Conservation (phyloP, 2,888 invertebrate species). For the Platypus cylindrus region DNA sequence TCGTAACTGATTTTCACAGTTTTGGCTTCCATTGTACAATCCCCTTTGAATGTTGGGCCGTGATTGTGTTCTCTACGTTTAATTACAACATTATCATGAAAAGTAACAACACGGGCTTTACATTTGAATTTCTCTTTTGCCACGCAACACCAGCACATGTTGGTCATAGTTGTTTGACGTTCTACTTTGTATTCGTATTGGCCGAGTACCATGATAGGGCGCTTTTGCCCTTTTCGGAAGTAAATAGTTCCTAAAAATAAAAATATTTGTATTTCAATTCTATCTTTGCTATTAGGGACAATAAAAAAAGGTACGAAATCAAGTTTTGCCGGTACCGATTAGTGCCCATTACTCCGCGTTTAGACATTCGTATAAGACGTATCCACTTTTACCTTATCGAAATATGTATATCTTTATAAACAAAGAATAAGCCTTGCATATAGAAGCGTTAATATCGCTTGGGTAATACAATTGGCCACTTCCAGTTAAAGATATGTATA, state of each 20-base stretch:
- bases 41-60: constrained; percentile 15
- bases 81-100: constrained; percentile 12
- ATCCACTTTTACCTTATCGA: too few species aligned
- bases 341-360: too few species aligned
- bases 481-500: too few species aligned
- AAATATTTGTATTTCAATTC: constrained; percentile 2
- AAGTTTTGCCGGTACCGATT: too few species aligned
- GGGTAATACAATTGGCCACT: too few species aligned
- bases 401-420: too few species aligned
- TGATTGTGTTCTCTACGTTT: constrained; percentile 16
- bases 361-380: too few species aligned
- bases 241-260: constrained; percentile 17
- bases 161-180: constrained; percentile 15
- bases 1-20: constrained; percentile 11
- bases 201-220: constrained; percentile 18
- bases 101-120: constrained; percentile 20
- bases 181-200: constrained; percentile 20
- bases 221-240: constrained; percentile 17
- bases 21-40: constrained; percentile 10
- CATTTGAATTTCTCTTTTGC: constrained; percentile 22
- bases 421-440: too few species aligned
- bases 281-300: background rate
- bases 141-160: constrained; percentile 22
- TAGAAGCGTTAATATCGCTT: too few species aligned
- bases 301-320: too few species aligned